phyloP scores from a whole-genome alignment of 2,113 vertebrate species.

The Aegithalos caudatus region DNA sequence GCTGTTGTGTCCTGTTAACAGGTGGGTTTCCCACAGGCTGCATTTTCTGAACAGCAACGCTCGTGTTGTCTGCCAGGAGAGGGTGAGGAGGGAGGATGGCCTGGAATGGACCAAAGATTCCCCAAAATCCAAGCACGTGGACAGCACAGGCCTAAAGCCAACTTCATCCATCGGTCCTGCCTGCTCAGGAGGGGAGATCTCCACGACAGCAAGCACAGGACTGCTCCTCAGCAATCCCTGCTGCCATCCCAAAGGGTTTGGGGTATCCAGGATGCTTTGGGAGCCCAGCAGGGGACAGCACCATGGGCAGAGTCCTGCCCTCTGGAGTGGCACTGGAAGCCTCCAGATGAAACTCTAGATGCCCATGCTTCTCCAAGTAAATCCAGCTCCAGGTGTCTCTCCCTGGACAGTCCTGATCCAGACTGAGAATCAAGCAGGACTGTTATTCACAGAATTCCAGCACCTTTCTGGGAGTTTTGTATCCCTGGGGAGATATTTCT shows the following conservation, averaged over 20 bases:
- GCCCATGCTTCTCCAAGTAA: not conserved
- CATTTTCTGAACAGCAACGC: not conserved
- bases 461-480: not conserved
- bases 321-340: not conserved
- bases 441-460: not conserved
- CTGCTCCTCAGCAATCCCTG: not conserved
- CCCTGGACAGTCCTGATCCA: not conserved
- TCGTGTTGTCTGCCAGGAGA: rapidly evolving
- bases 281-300: not conserved
- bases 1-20: not conserved
- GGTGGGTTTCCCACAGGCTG: not conserved
- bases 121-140: not conserved
- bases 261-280: not conserved
- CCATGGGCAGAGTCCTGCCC: not conserved
- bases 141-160: not conserved
- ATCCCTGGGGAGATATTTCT: not conserved
- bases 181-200: not conserved
- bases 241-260: not conserved
- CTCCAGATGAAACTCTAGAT: not conserved
- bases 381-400: not conserved
- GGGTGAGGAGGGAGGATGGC: not conserved
- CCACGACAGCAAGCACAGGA: not conserved
- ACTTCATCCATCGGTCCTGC: not conserved
- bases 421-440: not conserved
- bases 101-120: not conserved